Conservation (phyloP, 2,888 invertebrate species). For the Sinodicranocentrus sp. region DNA sequence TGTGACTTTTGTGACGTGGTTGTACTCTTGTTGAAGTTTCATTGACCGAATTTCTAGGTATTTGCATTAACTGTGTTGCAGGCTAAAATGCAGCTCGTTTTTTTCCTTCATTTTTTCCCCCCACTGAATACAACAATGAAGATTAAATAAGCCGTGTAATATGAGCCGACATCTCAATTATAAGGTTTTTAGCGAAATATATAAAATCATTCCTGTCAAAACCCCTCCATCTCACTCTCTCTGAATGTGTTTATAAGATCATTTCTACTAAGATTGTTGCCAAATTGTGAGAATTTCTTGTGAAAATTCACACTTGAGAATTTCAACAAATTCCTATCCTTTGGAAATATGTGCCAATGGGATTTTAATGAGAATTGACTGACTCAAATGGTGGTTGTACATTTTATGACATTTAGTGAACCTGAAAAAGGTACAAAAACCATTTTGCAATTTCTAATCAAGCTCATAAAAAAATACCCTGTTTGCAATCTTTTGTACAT, state of each 20-base stretch:
- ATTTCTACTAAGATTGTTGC: too few relatives aligned
- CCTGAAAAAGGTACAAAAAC: too few relatives aligned
- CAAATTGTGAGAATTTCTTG: slow-evolving; percentile 5
- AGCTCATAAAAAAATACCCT: background rate
- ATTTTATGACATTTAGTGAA: background rate
- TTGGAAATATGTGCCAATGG: background rate
- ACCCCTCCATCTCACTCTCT: background rate
- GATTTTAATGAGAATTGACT: background rate
- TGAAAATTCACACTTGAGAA: slow-evolving; percentile 1
- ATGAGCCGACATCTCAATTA: slow-evolving; percentile 1
- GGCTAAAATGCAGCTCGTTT: too few relatives aligned
- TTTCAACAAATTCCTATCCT: background rate
- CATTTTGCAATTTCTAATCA: background rate
- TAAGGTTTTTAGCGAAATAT: background rate
- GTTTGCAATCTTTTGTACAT: too few relatives aligned
- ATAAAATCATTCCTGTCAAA: background rate
- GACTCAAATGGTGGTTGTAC: background rate
- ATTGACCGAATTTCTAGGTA: slow-evolving; percentile 38
- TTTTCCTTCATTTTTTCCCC: too few relatives aligned
- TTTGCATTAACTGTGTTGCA: background rate
- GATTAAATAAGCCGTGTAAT: slow-evolving; percentile 15
- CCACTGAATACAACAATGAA: background rate
- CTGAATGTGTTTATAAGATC: background rate
- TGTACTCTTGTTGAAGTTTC: background rate
- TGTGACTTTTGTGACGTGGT: slow-evolving; percentile 2